Evolutionary conservation across 2,113 vertebrate genomes (phyloP).

Genomic region (Spizaetus ornatus): DNA sequence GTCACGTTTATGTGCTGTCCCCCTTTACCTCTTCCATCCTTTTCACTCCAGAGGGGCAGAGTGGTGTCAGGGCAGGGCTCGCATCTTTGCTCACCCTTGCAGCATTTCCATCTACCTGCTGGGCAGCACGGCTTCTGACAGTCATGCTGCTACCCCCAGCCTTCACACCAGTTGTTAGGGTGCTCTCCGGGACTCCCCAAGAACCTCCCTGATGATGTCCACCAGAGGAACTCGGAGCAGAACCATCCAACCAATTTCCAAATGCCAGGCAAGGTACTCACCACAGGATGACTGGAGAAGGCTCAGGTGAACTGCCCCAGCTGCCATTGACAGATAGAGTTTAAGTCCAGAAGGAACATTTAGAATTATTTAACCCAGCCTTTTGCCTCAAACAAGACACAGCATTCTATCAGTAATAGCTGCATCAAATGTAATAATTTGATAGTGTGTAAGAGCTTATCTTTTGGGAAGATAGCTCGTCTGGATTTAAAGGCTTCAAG

Average conservation of each 20-base stretch:
- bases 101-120: not conserved
- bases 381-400: not conserved
- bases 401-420: not conserved
- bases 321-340: not conserved
- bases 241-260: not conserved
- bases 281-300: not conserved
- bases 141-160: not conserved
- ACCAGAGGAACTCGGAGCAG: not conserved
- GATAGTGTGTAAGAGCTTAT: not conserved
- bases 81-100: not conserved
- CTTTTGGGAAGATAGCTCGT: not conserved
- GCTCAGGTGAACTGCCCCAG: not conserved
- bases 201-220: not conserved
- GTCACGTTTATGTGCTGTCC: not conserved
- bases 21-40: not conserved
- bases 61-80: not conserved
- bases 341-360: not conserved
- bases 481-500: not conserved
- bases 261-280: not conserved
- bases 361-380: not conserved
- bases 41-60: not conserved
- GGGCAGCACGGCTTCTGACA: not conserved
- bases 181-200: not conserved
- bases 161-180: not conserved
- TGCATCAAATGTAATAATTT: not conserved